phyloP scores from a whole-genome alignment of 2,113 vertebrate species.

The Sinocyclocheilus grahami region DNA sequence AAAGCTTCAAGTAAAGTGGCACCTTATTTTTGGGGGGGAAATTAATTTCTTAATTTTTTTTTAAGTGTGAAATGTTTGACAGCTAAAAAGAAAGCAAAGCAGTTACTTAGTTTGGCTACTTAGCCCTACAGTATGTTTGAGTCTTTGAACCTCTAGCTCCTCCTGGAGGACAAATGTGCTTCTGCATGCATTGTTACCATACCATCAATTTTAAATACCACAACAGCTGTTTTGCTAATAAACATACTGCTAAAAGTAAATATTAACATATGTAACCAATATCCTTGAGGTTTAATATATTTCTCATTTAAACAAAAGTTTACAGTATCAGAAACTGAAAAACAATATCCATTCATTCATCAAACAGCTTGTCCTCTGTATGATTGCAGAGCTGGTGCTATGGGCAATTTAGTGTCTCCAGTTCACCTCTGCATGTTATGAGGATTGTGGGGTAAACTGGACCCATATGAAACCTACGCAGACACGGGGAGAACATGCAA shows the following conservation, averaged over 20 bases:
- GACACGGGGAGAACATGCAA: neutral
- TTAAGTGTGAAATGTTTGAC: too few species aligned
- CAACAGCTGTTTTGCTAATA: neutral
- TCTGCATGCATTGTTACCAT: neutral
- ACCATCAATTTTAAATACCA: neutral
- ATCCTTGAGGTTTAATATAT: neutral
- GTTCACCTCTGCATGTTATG: neutral
- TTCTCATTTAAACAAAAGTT: neutral
- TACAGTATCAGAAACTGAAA: neutral
- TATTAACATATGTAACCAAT: neutral
- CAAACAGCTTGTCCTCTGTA: neutral
- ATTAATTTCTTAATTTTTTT: too few species aligned
- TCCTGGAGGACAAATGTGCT: slow-evolving; percentile 24
- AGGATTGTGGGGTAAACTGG: neutral
- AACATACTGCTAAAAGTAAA: neutral
- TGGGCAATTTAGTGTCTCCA: neutral
- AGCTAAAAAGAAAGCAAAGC: neutral
- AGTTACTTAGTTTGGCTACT: neutral
- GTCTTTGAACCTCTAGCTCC: neutral
- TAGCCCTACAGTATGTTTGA: neutral
- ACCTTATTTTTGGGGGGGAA: too few species aligned
- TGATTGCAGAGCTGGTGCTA: neutral
- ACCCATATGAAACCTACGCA: neutral
- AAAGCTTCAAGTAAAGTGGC: too few species aligned
- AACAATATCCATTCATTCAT: neutral